Evolutionary conservation across 1,140 invertebrate genomes (phyloP).

Genomic region (Philopotamus ludificatus): DNA sequence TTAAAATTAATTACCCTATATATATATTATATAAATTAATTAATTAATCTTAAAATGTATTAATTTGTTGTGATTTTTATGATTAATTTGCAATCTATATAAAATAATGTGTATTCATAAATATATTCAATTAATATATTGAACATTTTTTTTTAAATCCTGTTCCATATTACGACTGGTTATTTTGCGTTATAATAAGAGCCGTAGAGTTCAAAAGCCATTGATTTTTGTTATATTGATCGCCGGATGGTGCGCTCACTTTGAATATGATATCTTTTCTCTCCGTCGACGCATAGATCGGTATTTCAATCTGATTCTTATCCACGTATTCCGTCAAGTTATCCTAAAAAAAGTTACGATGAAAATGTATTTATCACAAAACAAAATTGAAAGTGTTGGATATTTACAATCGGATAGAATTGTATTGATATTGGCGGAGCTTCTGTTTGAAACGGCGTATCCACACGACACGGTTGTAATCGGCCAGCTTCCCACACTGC

Average conservation of each 20-base stretch:
- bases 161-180: too few species aligned
- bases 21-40: too few species aligned
- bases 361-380: too few species aligned
- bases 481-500: constrained; percentile 33
- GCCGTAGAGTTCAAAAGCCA: constrained; percentile 38
- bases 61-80: too few species aligned
- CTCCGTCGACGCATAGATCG: constrained; percentile 35
- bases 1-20: too few species aligned
- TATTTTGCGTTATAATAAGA: constrained; percentile 26
- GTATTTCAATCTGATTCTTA: constrained; percentile 32
- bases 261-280: constrained; percentile 34
- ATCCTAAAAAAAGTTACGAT: constrained; percentile 32
- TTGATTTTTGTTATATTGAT: constrained; percentile 34
- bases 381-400: not conserved
- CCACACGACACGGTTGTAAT: constrained; percentile 35
- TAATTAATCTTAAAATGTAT: too few species aligned
- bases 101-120: too few species aligned
- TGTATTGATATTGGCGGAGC: constrained; percentile 38
- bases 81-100: too few species aligned
- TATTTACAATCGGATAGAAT: constrained; percentile 26
- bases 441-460: constrained; percentile 22
- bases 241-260: constrained; percentile 29
- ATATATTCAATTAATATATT: too few species aligned
- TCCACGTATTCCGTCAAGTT: constrained; percentile 21
- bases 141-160: too few species aligned